phyloP scores from a whole-genome alignment of 2,888 invertebrate species.

The Sylvicola fuscatus region DNA sequence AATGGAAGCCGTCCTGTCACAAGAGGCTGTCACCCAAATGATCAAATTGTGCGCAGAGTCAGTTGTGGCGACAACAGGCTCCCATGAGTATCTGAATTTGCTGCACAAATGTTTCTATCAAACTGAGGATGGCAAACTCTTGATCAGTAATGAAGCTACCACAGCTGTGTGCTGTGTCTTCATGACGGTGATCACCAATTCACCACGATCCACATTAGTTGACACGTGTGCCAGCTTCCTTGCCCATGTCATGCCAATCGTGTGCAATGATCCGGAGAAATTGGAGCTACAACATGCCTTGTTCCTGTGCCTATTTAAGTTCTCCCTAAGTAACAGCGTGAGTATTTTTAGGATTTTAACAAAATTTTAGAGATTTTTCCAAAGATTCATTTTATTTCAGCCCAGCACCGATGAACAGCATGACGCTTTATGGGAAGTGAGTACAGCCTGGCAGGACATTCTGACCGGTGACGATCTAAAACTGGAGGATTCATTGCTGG shows the following conservation, averaged over 20 bases:
- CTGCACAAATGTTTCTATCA: slow-evolving; percentile 25
- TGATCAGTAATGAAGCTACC: slow-evolving; percentile 17
- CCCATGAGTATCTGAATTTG: slow-evolving; percentile 18
- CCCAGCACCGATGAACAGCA: slow-evolving; percentile 16
- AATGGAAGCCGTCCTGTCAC: slow-evolving; percentile 16
- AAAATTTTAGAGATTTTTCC: neutral
- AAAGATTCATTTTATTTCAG: neutral
- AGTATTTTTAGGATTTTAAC: neutral
- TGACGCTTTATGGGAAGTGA: slow-evolving; percentile 33
- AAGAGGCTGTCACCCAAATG: slow-evolving; percentile 13
- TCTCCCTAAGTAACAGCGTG: slow-evolving; percentile 9
- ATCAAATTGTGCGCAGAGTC: slow-evolving; percentile 16
- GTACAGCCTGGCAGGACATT: slow-evolving; percentile 35
- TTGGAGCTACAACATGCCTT: slow-evolving; percentile 22
- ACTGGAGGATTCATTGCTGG: no score
- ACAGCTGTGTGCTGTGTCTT: slow-evolving; percentile 7
- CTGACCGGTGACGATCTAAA: slow-evolving; percentile 9
- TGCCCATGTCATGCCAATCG: slow-evolving; percentile 28
- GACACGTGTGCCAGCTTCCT: slow-evolving; percentile 31
- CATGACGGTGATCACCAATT: slow-evolving; percentile 1
- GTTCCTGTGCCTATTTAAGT: slow-evolving; percentile 26
- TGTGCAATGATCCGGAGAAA: slow-evolving; percentile 26
- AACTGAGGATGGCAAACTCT: slow-evolving; percentile 20
- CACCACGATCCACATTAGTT: slow-evolving; percentile 15
- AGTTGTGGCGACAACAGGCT: slow-evolving; percentile 14